phyloP scores from a whole-genome alignment of 2,797 vertebrate species.

The Mormyrus proboscirostris region DNA sequence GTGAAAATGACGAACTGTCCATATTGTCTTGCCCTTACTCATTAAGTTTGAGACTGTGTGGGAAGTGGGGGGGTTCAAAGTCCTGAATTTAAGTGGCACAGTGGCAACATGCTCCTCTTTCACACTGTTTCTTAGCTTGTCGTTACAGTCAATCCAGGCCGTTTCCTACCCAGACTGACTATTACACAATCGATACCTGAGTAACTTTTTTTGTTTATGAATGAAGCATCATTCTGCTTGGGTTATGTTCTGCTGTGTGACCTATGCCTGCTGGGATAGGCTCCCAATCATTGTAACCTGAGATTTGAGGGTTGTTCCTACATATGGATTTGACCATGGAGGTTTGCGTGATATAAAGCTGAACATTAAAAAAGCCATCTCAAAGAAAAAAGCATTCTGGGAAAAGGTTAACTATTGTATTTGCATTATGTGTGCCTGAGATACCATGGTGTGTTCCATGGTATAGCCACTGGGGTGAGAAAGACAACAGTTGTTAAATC shows the following conservation, averaged over 20 bases:
- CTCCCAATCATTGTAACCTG: background rate
- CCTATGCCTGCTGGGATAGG: background rate
- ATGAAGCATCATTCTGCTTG: background rate
- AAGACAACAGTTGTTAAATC: background rate
- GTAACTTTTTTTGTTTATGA: background rate
- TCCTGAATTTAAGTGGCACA: background rate
- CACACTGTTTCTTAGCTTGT: background rate
- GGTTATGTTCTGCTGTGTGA: background rate
- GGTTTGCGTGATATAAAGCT: background rate
- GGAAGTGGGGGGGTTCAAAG: no score
- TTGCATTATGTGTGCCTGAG: background rate
- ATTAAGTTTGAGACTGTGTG: background rate
- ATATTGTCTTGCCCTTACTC: background rate
- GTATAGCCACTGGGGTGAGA: background rate
- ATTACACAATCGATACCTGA: background rate
- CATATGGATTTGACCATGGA: background rate
- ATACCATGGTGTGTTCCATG: background rate
- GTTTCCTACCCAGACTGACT: constrained; percentile 5
- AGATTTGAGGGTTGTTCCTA: background rate
- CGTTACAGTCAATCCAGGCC: background rate
- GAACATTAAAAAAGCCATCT: background rate
- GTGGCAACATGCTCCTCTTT: background rate
- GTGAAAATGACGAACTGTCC: background rate
- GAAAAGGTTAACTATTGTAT: background rate
- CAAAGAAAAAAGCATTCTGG: background rate